Evolutionary conservation across 2,888 invertebrate genomes (phyloP).

Genomic region (Nephrotoma appendiculata): DNA sequence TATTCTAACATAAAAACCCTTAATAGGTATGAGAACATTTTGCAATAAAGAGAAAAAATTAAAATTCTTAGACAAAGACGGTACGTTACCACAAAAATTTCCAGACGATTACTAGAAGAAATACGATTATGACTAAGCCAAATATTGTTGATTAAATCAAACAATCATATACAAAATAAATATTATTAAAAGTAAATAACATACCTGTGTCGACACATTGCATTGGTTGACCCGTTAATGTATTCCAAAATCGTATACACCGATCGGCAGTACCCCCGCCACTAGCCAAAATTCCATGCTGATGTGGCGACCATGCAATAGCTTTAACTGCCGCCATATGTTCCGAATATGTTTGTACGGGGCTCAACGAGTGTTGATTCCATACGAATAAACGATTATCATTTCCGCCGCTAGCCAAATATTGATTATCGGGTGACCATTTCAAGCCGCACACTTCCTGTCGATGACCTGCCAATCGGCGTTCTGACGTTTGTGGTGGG

Average conservation of each 20-base stretch:
- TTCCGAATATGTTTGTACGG: conserved; percentile 87
- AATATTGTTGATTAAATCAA: not conserved
- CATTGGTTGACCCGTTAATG: conserved; percentile 93
- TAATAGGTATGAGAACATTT: not conserved
- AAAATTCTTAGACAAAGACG: not conserved
- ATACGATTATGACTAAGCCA: not conserved
- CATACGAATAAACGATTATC: conserved; percentile 48
- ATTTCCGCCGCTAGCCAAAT: conserved; percentile 95
- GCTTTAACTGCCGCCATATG: conserved; percentile 97
- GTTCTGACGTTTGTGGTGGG: conserved; percentile 58
- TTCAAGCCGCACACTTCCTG: conserved; percentile 97
- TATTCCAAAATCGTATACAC: conserved; percentile 97
- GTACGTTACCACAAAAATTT: not conserved
- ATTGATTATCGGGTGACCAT: conserved; percentile 97
- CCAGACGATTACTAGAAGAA: not conserved
- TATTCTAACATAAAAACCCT: not conserved
- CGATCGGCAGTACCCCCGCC: conserved; percentile 99
- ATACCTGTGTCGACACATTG: conserved; percentile 86
- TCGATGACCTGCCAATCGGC: conserved; percentile 77
- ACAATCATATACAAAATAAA: not conserved
- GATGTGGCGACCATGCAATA: conserved; percentile 98
- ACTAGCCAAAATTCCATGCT: conserved; percentile 88
- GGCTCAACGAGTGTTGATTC: conserved; percentile 69
- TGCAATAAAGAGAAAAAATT: not conserved
- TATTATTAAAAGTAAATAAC: not conserved